A percentile compares a stretch with the other conserved stretches of the same genome.
Evolutionary conservation across 2,888 invertebrate genomes (phyloP).

Genomic region (Chaetogeoica ovagalla): DNA sequence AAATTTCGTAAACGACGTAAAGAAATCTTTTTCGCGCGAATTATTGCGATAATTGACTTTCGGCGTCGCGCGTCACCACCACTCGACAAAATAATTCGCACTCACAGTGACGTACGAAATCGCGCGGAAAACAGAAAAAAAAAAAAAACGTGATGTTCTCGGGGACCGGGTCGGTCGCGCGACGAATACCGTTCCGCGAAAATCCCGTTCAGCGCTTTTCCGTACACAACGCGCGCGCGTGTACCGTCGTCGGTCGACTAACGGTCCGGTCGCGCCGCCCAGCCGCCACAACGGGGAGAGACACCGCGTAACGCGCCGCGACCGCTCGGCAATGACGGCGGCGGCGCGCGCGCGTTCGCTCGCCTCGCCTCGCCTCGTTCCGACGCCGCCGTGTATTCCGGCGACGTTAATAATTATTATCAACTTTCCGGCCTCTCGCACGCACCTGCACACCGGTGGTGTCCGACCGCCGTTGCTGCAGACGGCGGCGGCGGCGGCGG

Average conservation of each 20-base stretch:
- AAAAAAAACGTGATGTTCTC: background rate
- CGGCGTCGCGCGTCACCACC: too few relatives aligned
- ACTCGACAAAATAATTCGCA: too few relatives aligned
- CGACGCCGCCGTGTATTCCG: background rate
- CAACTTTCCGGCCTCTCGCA: conserved; percentile 42
- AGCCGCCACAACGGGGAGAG: background rate
- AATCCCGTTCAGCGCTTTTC: conserved; percentile 15
- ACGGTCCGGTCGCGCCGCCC: conserved; percentile 22
- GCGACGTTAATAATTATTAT: conserved; percentile 36
- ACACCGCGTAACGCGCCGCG: conserved; percentile 5
- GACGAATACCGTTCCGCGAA: background rate
- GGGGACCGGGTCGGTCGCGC: background rate
- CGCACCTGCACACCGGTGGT: background rate
- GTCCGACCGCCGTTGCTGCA: too few relatives aligned
- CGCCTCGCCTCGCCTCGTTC: conserved; percentile 20
- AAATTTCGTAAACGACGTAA: too few relatives aligned
- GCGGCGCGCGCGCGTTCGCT: conserved; percentile 34
- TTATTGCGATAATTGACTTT: too few relatives aligned
- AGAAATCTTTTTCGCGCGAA: too few relatives aligned
- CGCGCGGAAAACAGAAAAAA: too few relatives aligned
- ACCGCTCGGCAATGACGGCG: background rate
- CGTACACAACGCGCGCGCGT: conserved; percentile 38
- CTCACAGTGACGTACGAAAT: too few relatives aligned
- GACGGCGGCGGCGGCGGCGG: background rate
- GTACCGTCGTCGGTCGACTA: conserved; percentile 21